Evolutionary conservation across 2,888 invertebrate species (phyloP), one percentile per base, ranked within the genome.

Genomic region (Campoplex nolae): DNA sequence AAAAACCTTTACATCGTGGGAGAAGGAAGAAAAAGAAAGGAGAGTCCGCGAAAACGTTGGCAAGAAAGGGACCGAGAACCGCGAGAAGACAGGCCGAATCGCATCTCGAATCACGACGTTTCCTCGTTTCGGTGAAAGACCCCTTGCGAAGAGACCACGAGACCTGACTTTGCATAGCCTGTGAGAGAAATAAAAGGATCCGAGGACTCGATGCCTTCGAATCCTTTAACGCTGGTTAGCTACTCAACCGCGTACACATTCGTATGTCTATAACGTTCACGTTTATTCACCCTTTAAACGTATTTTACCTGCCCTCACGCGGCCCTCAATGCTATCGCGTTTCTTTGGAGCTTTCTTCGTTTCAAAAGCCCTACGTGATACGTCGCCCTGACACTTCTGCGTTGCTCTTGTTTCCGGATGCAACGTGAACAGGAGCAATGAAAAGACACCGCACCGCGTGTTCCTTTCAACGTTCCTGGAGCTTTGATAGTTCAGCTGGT

Each of bases 81-180:
- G 62, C 70, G 51, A 62, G 56, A 68, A 81, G 45, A 85, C 82
- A 85, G 83, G 76, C 81, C 73, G 84, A 85, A 89, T 90, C 89
- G 86, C 89, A 75, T 78, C 85, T 86, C 82, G 87, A 81, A 90
- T 90, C 90, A 87, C 90, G 90, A 91, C 91, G 89, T 91, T 91
- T 90, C 88, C 91, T 89, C 90, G 91, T 90, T 91, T 89, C 87
- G 88, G 84, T 86, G 86, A 85, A 89, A 87, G 88, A 89, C 90
- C 89, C 88, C 87, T 89, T 58, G 62, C 76, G 58, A 65, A 28
- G 51, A 70, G 77, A 75, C 42, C 82, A 65, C 75, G 42, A 28
- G 65, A 56, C 58, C 16, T 54, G 51, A 73, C 82, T 65, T 73
- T 75, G 56, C 71, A 56, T 58, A 54, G 58, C 58, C 23, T 62